Conservation (phyloP, 2,113 vertebrate genomes). For the Tretioscincus oriximinensis region DNA sequence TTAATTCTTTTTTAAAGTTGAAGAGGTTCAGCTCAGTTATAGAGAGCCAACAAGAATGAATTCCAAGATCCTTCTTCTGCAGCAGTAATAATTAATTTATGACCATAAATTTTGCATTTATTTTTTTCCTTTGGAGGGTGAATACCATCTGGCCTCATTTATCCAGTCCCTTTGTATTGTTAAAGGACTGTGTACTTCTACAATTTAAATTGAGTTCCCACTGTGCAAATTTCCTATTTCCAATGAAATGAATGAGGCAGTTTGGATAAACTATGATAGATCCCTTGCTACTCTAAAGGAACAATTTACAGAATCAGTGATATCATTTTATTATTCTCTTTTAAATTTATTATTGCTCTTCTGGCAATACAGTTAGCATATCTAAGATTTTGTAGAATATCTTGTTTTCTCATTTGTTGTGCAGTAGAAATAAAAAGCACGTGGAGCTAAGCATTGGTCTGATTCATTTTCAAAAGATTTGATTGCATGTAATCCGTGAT, state of each 20-base stretch:
- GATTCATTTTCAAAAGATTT: too few relatives aligned
- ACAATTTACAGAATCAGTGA: background rate
- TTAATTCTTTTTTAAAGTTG: background rate
- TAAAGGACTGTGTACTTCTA: background rate
- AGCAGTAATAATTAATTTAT: background rate
- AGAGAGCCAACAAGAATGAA: background rate
- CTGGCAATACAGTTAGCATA: too few relatives aligned
- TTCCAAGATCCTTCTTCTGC: background rate
- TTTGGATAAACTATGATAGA: background rate
- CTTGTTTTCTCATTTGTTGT: too few relatives aligned
- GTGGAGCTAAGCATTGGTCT: too few relatives aligned
- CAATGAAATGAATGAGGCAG: background rate
- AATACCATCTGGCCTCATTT: background rate
- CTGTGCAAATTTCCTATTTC: background rate
- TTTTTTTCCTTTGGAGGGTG: background rate
- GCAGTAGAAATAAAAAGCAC: too few relatives aligned
- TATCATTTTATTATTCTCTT: background rate
- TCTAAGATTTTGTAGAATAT: too few relatives aligned
- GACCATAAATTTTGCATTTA: background rate
- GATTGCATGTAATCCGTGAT: too few relatives aligned
- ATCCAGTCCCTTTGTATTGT: background rate
- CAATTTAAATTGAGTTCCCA: too few relatives aligned
- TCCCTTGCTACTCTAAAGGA: background rate
- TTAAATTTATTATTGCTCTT: too few relatives aligned
- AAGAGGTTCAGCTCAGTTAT: background rate